A percentile compares a stretch with the other conserved stretches of the same genome.
Conservation (phyloP, 2,113 vertebrate species). For the Cyrtonyx montezumae region DNA sequence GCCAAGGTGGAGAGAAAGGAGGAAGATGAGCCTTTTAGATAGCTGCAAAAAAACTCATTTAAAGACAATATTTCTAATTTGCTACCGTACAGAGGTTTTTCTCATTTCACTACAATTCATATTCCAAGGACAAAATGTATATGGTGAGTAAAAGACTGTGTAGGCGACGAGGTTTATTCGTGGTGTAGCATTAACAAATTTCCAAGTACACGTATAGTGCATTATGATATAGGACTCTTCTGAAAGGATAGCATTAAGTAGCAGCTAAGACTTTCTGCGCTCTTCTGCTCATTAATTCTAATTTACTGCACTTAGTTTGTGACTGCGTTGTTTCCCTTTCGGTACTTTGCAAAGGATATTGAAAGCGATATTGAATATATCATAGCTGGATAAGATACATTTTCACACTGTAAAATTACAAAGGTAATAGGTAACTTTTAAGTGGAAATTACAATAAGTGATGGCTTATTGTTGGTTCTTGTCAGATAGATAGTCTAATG, state of each 20-base stretch:
- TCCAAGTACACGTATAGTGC: background rate
- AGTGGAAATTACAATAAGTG: background rate
- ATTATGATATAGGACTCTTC: background rate
- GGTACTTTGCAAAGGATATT: background rate
- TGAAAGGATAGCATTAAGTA: background rate
- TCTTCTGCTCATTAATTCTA: background rate
- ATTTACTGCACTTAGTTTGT: background rate
- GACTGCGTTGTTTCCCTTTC: background rate
- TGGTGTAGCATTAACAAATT: background rate
- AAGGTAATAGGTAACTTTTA: background rate
- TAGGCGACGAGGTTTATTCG: accelerated
- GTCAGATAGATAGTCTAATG: background rate
- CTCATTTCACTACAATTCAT: background rate
- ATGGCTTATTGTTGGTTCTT: background rate
- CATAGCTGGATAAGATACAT: background rate
- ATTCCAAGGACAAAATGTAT: background rate
- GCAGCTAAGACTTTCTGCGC: background rate
- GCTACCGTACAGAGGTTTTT: background rate
- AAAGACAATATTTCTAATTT: background rate
- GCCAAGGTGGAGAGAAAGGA: background rate
- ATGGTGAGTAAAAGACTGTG: background rate
- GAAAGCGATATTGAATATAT: background rate
- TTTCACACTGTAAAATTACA: background rate
- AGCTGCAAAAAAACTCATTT: background rate
- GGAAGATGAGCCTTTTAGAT: background rate